phyloP scores from a whole-genome alignment of 2,797 vertebrate genomes.

The Threskiornis aethiopicus region DNA sequence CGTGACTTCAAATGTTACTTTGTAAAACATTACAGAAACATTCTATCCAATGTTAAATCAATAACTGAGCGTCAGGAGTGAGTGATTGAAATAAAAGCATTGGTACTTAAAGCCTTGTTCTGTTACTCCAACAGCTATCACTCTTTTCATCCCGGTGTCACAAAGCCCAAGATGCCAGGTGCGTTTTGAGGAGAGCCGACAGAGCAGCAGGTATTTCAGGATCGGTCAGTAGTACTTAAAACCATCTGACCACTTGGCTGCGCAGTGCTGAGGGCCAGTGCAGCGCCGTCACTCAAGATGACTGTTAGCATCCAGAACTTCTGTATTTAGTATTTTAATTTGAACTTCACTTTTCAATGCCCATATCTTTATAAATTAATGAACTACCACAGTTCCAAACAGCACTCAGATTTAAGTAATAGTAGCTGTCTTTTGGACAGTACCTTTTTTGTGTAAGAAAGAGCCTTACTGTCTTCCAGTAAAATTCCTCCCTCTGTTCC shows the following conservation, averaged over 20 bases:
- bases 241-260: neutral
- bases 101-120: neutral
- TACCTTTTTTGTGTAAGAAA: neutral
- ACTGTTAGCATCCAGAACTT: neutral
- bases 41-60: neutral
- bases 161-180: neutral
- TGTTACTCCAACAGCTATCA: neutral
- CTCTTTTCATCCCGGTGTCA: neutral
- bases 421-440: neutral
- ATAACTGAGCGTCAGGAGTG: neutral
- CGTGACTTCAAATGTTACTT: neutral
- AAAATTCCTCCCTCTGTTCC: neutral
- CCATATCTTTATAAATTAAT: neutral
- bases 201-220: neutral
- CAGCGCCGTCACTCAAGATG: neutral
- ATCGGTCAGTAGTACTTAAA: neutral
- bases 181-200: neutral
- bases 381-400: neutral
- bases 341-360: neutral
- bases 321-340: neutral
- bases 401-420: neutral
- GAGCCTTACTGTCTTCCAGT: neutral
- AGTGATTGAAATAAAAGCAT: slow-evolving; percentile 14
- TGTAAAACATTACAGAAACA: neutral
- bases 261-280: neutral